Evolutionary conservation across 2,113 vertebrate genomes (phyloP), one percentile per base, ranked within the genome.

Genomic region (Chelonoidis abingdonii): DNA sequence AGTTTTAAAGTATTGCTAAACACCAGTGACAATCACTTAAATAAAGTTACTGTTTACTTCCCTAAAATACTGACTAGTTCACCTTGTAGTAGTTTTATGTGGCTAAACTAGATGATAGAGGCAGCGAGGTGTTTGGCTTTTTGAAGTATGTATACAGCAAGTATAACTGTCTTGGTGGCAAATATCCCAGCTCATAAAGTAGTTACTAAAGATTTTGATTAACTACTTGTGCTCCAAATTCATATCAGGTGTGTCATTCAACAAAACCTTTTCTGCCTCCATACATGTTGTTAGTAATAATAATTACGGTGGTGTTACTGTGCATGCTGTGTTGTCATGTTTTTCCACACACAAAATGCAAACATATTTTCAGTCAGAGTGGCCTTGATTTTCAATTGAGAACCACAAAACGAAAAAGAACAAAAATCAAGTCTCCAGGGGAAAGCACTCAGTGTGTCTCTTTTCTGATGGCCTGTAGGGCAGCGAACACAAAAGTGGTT

Each of bases 321-420:
- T 50, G 35, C 85, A 6, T 0, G 1, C 52, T 81, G 79, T 38
- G 81, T 41, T 0, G 44, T 56, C 52, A 38, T 0, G 0, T 47
- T 44, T 78, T 47, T 47, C 57, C 79, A 59, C 88, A 49, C 0
- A 11, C 31, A 90, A 38, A 56, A 52, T 87, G 72, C 44, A 83
- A 27, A 78, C 75, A 87, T 69, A n/a, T 88, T 62, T 89, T 62
- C 5, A 0, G 4, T n/a, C 0, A 1, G 57, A 84, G 83, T 88
- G 96, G 93, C 95, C 96, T 95, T 97, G 76, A 87, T 7, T 91
- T 86, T 49, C 81, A 59, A 2, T n/a, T 2, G 86, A 87, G 85
- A 96, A 47, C 53, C 0, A 4, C 29, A 54, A 72, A 80, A 27
- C 24, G 12, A 91, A 69, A 86, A 52, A 84, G 91, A 89, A 82